Percentiles rank a stretch among this genome's conserved stretches.
Conservation (phyloP, 2,113 vertebrate genomes). For the Macquaria ambigua region DNA sequence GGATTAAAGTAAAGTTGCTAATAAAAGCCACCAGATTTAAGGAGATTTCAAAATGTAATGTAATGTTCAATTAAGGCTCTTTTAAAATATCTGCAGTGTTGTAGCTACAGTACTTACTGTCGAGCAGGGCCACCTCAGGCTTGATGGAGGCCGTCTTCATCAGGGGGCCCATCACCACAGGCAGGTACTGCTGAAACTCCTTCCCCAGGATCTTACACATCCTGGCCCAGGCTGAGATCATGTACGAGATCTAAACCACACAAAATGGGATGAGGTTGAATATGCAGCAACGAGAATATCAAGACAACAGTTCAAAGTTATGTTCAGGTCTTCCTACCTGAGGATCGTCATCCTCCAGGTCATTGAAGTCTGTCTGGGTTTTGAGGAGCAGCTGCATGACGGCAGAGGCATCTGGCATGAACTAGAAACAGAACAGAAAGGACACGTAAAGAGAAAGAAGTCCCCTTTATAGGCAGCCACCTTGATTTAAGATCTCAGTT, state of each 20-base stretch:
- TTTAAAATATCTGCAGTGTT: no score
- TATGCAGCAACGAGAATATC: rapidly evolving
- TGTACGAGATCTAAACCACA: conserved; percentile 93
- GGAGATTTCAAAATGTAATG: no score
- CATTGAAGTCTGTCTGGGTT: conserved; percentile 97
- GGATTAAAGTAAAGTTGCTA: no score
- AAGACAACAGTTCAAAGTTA: rapidly evolving
- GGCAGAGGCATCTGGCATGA: conserved; percentile 98
- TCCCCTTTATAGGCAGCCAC: not conserved
- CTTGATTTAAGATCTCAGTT: not conserved
- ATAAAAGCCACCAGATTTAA: no score
- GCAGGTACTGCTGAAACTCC: conserved; percentile 98
- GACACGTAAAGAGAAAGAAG: not conserved
- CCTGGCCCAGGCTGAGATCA: conserved; percentile 99
- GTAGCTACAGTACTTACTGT: conserved; percentile 87
- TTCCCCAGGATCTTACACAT: conserved; percentile 99
- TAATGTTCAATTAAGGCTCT: no score
- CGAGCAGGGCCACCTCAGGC: conserved; percentile 97
- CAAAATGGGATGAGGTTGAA: not conserved
- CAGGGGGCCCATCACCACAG: conserved; percentile 98
- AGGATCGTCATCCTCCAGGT: conserved; percentile 97
- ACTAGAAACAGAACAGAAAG: conserved; percentile 78
- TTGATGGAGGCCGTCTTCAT: conserved; percentile 99
- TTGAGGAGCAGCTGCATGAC: conserved; percentile 98
- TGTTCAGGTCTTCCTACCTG: conserved; percentile 83